A percentile compares a stretch with the other conserved stretches of the same genome.
phyloP scores from a whole-genome alignment of 2,888 invertebrate species.

The Thera britannica region DNA sequence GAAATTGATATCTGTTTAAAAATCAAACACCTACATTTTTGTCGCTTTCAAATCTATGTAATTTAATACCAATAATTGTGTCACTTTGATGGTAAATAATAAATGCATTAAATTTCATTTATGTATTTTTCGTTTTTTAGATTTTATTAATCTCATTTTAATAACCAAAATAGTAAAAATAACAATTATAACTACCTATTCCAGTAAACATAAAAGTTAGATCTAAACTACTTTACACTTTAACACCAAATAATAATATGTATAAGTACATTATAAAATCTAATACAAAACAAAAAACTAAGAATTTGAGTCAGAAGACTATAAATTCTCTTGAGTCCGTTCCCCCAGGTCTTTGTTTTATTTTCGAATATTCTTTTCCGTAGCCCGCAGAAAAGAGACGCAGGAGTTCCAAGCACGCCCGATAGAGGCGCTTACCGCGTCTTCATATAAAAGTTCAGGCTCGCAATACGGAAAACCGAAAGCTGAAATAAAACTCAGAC shows the following conservation, averaged over 20 bases:
- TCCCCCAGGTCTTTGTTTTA: no score
- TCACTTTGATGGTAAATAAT: slow-evolving; percentile 21
- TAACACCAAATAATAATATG: not conserved
- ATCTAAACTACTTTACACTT: slow-evolving; percentile 5
- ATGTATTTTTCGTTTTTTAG: slow-evolving; percentile 2
- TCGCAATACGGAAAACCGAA: no score
- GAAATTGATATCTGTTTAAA: slow-evolving; percentile 24
- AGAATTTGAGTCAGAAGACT: no score
- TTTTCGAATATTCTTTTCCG: no score
- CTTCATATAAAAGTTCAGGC: no score
- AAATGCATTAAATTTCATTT: slow-evolving; percentile 20
- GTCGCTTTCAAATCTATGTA: slow-evolving; percentile 39
- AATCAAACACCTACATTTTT: slow-evolving; percentile 16
- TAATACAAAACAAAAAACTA: no score
- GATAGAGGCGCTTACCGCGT: no score
- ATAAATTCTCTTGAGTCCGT: no score
- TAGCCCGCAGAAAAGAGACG: no score
- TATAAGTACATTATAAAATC: no score
- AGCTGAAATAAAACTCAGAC: no score
- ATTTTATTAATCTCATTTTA: not conserved
- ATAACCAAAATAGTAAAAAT: not conserved
- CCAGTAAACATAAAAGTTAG: not conserved
- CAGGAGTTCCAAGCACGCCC: no score
- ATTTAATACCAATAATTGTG: slow-evolving; percentile 40
- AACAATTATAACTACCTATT: not conserved